Conservation (phyloP, 2,888 invertebrate species). For the Carcina quercana region DNA sequence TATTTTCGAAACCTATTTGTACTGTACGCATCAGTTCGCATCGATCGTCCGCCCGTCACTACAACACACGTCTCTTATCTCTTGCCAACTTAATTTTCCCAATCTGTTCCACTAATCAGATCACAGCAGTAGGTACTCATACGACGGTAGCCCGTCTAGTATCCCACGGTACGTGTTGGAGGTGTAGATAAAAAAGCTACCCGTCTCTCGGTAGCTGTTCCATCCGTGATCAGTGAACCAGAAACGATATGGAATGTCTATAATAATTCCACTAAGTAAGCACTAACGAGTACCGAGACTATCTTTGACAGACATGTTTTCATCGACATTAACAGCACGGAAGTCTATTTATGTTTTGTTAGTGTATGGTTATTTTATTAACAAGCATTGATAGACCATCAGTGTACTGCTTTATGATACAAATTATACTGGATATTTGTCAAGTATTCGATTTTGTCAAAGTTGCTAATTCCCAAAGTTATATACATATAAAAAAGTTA, state of each 20-base stretch:
- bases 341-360: neutral
- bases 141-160: constrained; percentile 28
- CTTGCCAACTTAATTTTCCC: constrained; percentile 47
- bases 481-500: no score
- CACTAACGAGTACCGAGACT: constrained; percentile 26
- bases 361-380: no score
- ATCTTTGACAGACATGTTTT: neutral
- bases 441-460: no score
- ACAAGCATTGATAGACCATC: no score
- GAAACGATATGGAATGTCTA: constrained; percentile 31
- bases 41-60: constrained; percentile 35
- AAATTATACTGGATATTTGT: no score
- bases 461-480: no score
- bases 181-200: constrained; percentile 40
- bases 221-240: constrained; percentile 48
- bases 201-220: constrained; percentile 32
- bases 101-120: constrained; percentile 63
- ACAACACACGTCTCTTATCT: constrained; percentile 43
- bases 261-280: constrained; percentile 32
- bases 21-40: constrained; percentile 32
- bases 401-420: no score
- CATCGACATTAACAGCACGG: neutral
- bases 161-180: constrained; percentile 42
- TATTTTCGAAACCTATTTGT: constrained; percentile 35
- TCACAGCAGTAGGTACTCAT: constrained; percentile 25